Evolutionary conservation across 2,888 invertebrate species (phyloP), one percentile per base, ranked within the genome.

Genomic region (Acleris sparsana): DNA sequence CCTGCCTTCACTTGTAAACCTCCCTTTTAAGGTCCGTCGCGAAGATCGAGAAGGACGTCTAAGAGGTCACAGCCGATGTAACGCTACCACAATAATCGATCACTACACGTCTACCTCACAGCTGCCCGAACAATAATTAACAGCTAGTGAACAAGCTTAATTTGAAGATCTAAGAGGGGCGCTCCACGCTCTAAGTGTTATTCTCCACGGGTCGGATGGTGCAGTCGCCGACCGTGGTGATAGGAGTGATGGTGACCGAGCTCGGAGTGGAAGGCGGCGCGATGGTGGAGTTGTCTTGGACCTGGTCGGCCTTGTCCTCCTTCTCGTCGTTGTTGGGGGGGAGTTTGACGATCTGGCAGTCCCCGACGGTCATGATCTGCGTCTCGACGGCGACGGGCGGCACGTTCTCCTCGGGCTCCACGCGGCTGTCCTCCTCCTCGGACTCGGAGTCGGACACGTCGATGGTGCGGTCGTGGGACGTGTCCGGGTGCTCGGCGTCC

Each of bases 291-390:
- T 72, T 71, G 25, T 85, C 85, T 3, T 76, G 77, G 6, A 76
- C 76, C 20, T 75, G 79, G 5, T 85, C 84, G n/a, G 70, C 62
- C 60, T 82, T 82, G 3, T 88, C 85, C 1, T 86, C 87, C 55
- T 86, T 82, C 0, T 87, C 86, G 0, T 88, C 89, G 48, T 73
- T 78, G 22, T 72, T 80, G 7, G 88, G 81, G 17, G 91, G 90
- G 5, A 92, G 85, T 68, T 92, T 93, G 43, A 92, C 90, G 55
- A 92, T 93, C 79, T 93, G 93, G 70, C 93, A 92, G 80, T 93
- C 93, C 5, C 93, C 93, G 1, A 92, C 92, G n/a, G 91, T 93
- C 89, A 93, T 88, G 56, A 92, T 87, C 66, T 88, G 90, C 2
- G 90, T 85, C n/a, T 90, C 90, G 76, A 85, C 77, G 51, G 81